phyloP scores from a whole-genome alignment of 1,140 invertebrate species.

The Araneus ventricosus region DNA sequence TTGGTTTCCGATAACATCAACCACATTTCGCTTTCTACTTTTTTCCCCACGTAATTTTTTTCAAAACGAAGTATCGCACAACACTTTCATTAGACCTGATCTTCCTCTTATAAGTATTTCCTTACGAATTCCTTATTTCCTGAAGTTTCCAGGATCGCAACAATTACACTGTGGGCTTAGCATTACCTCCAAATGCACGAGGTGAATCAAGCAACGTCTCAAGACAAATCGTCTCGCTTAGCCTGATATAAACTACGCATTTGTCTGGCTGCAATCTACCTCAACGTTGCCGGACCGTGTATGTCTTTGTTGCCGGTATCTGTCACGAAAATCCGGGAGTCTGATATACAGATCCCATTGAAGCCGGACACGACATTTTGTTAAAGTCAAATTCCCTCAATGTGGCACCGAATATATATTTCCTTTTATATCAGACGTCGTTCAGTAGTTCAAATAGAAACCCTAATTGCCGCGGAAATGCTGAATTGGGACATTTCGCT shows the following conservation, averaged over 20 bases:
- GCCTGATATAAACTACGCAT: slow-evolving; percentile 19
- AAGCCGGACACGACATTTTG: too few species aligned
- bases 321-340: slow-evolving; percentile 50
- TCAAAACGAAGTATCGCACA: too few species aligned
- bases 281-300: slow-evolving; percentile 24
- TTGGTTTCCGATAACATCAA: too few species aligned
- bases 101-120: too few species aligned
- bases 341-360: slow-evolving; percentile 63
- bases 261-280: slow-evolving; percentile 48
- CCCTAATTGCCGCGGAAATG: too few species aligned
- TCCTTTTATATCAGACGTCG: too few species aligned
- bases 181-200: background rate
- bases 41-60: too few species aligned
- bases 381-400: slow-evolving; percentile 15
- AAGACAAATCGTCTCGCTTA: slow-evolving; percentile 55
- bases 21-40: too few species aligned
- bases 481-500: too few species aligned
- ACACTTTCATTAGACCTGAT: too few species aligned
- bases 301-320: slow-evolving; percentile 58
- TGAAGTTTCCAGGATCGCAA: background rate
- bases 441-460: too few species aligned
- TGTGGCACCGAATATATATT: background rate
- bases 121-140: too few species aligned
- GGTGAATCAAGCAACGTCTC: slow-evolving; percentile 11
- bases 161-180: background rate